Percentiles rank a stretch among this genome's conserved stretches.
Conservation (phyloP, 2,888 invertebrate species). For the Campoplex capitator region DNA sequence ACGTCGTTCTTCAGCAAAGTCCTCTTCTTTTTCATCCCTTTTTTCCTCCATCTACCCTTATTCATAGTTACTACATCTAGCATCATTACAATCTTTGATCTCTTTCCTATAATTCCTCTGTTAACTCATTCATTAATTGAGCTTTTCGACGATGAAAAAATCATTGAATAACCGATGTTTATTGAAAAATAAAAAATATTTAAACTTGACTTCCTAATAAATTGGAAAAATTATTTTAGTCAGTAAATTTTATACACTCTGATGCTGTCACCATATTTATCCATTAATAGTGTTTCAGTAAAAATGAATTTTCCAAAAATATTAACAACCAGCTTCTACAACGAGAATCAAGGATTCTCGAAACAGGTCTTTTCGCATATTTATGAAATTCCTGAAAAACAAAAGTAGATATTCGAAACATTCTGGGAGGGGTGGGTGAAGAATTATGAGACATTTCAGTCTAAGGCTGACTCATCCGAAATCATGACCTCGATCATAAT, state of each 20-base stretch:
- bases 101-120: not conserved
- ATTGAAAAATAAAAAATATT: not conserved
- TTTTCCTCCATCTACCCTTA: constrained; percentile 22
- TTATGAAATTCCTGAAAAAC: too few species aligned
- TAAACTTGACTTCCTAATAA: not conserved
- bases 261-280: not conserved
- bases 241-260: not conserved
- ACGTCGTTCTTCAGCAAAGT: constrained; percentile 76
- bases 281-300: too few species aligned
- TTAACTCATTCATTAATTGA: not conserved
- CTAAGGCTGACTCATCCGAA: constrained; percentile 21
- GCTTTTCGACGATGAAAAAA: not conserved
- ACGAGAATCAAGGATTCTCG: too few species aligned
- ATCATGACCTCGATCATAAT: constrained; percentile 3
- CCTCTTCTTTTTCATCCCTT: constrained; percentile 42
- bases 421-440: not conserved
- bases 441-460: constrained; percentile 16
- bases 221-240: not conserved
- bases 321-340: too few species aligned
- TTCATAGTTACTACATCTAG: constrained; percentile 40
- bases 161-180: not conserved
- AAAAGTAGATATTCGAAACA: constrained; percentile 1
- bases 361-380: too few species aligned
- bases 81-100: constrained; percentile 40
- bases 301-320: too few species aligned